Evolutionary conservation across 2,797 vertebrate genomes (phyloP).

Genomic region (Neopelma chrysocephalum): DNA sequence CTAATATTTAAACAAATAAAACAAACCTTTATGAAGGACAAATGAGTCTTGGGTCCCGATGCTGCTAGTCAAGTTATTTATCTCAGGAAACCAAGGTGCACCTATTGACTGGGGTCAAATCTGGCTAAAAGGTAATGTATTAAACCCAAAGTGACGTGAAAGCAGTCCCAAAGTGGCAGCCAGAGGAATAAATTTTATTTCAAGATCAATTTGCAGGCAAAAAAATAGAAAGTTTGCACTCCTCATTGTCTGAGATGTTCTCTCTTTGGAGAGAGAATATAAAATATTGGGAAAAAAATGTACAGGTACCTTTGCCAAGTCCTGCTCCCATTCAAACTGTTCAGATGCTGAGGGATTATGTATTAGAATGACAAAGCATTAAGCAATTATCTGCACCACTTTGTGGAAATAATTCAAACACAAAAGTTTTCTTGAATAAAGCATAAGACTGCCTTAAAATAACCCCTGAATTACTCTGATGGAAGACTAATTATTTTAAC

Average conservation of each 20-base stretch:
- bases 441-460: neutral
- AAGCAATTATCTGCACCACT: neutral
- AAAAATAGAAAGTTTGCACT: neutral
- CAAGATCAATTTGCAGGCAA: neutral
- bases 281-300: neutral
- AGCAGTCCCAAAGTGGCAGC: neutral
- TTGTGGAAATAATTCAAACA: neutral
- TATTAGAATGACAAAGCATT: neutral
- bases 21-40: neutral
- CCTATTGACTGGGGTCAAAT: neutral
- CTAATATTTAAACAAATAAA: slow-evolving; percentile 66
- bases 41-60: slow-evolving; percentile 12
- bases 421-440: neutral
- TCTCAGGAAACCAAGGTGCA: neutral
- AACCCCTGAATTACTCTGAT: neutral
- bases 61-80: neutral
- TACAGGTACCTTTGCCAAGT: slow-evolving; percentile 13
- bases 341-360: neutral
- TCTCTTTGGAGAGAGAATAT: neutral
- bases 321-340: neutral
- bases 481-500: slow-evolving; percentile 2
- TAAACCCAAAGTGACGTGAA: neutral
- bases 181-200: neutral
- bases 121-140: neutral
- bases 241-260: neutral